A percentile compares a stretch with the other conserved stretches of the same genome.
Conservation (phyloP, 2,797 vertebrate genomes). For the Tympanoctomys barrerae region DNA sequence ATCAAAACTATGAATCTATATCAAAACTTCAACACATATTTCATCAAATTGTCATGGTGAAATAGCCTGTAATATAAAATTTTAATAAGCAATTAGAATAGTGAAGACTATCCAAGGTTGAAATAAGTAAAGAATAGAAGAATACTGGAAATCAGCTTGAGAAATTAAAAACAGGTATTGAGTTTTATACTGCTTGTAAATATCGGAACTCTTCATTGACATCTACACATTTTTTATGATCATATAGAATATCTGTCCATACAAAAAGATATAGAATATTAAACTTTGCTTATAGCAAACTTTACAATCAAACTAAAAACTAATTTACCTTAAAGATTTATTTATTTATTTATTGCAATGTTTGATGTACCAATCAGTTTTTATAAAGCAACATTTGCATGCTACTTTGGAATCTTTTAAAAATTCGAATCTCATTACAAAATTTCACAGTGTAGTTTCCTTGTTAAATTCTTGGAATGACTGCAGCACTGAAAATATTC, state of each 20-base stretch:
- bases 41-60: background rate
- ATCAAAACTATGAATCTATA: background rate
- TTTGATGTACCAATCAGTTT: background rate
- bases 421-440: background rate
- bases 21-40: background rate
- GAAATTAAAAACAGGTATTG: background rate
- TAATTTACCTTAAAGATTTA: too few species aligned
- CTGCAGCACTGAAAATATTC: background rate
- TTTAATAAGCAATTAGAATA: background rate
- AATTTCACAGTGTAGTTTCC: background rate
- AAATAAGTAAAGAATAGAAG: background rate
- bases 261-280: background rate
- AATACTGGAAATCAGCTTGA: background rate
- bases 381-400: conserved; percentile 1
- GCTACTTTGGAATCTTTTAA: conserved; percentile 9
- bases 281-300: background rate
- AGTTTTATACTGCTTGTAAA: background rate
- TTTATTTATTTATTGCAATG: background rate
- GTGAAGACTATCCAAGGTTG: background rate
- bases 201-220: background rate
- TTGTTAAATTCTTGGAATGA: conserved; percentile 19
- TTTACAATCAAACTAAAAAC: background rate
- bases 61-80: background rate
- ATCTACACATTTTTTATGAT: background rate
- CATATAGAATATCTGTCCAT: background rate